Conservation (phyloP, 2,113 vertebrate species). For the Crocuta crocuta region DNA sequence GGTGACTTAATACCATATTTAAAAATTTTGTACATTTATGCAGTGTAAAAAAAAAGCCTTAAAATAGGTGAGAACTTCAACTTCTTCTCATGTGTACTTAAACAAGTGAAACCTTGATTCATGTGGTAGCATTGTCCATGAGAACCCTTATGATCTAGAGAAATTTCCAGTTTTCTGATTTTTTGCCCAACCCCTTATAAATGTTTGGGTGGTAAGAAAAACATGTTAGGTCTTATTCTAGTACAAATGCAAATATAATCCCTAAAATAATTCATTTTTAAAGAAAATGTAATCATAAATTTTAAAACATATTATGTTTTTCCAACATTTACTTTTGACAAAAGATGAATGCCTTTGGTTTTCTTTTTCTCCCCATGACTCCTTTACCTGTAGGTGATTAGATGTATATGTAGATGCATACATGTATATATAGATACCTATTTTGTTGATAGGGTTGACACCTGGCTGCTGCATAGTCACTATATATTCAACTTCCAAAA, state of each 20-base stretch:
- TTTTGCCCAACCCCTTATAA: not conserved
- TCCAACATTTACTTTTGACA: not conserved
- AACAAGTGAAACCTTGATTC: not conserved
- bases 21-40: not conserved
- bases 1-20: not conserved
- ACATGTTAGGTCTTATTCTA: not conserved
- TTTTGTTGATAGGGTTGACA: not conserved
- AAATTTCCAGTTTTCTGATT: slow-evolving; percentile 22
- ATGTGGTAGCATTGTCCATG: not conserved
- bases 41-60: not conserved
- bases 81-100: not conserved
- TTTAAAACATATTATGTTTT: not conserved
- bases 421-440: not conserved
- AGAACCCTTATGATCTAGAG: slow-evolving; percentile 3
- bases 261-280: not conserved
- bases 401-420: not conserved
- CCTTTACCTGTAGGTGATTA: not conserved
- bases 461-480: not conserved
- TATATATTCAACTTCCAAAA: not conserved
- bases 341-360: not conserved
- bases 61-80: not conserved
- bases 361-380: not conserved
- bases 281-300: not conserved
- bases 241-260: slow-evolving; percentile 1
- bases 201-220: not conserved